These are phyloP conservation scores for Calosoma granatense DNA, from an alignment of 1,140 invertebrate species.

Conservation along the genomic window DNA sequence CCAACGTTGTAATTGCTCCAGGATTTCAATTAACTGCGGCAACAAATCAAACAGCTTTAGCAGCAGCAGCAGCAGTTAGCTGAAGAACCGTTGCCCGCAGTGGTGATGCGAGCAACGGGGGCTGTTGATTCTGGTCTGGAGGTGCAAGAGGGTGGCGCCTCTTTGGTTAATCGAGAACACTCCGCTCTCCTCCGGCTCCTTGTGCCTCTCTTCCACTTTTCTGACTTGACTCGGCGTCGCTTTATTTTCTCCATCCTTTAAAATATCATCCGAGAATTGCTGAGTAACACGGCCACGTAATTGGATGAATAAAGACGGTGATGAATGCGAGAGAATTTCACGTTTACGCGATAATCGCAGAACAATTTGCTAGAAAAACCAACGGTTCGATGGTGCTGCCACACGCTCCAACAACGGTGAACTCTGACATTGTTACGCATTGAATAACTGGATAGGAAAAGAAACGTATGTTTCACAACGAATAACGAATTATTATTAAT, in stretches of 20 bases:
- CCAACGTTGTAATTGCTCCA: conserved; percentile 33
- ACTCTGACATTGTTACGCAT: no score
- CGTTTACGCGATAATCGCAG: not conserved
- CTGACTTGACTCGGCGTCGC: not conserved
- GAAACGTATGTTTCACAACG: no score
- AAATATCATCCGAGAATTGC: conserved; percentile 5
- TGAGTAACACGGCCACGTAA: not conserved
- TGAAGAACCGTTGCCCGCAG: not conserved
- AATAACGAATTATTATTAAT: no score
- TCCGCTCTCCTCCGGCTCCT: no score
- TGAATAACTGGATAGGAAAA: no score
- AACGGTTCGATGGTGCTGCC: no score
- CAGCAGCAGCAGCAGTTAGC: not conserved
- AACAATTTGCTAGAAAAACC: conserved; percentile 7
- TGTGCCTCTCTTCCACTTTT: no score
- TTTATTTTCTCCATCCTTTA: conserved; percentile 2
- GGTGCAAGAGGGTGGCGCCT: no score
- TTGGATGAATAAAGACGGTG: conserved; percentile 6
- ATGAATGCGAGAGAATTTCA: not conserved
- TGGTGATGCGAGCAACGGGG: no score
- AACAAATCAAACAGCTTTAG: conserved; percentile 39
- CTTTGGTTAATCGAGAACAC: no score
- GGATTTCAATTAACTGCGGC: conserved; percentile 39
- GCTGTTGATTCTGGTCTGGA: no score
- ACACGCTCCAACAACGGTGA: no score